phyloP scores from a whole-genome alignment of 2,113 vertebrate species.

The Nesoenas mayeri region DNA sequence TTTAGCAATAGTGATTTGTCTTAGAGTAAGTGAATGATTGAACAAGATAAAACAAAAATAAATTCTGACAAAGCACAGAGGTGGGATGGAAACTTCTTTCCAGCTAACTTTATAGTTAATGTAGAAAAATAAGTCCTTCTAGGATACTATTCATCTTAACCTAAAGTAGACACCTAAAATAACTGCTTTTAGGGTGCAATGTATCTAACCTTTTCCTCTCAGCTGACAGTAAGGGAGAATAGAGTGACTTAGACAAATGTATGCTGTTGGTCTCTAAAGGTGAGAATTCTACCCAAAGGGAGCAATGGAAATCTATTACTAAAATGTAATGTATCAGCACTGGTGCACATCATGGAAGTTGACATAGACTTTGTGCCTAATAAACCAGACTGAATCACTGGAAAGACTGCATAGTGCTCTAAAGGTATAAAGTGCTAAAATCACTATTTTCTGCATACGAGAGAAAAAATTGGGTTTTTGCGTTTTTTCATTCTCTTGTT shows the following conservation, averaged over 20 bases:
- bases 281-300: neutral
- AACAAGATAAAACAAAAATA: neutral
- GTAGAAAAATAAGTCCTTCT: neutral
- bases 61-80: neutral
- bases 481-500: neutral
- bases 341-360: neutral
- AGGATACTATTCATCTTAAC: neutral
- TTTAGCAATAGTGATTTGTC: neutral
- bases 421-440: neutral
- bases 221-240: neutral
- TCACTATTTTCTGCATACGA: neutral
- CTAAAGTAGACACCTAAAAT: neutral
- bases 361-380: neutral
- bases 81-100: neutral
- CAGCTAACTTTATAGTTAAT: neutral
- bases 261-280: neutral
- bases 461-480: neutral
- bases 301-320: neutral
- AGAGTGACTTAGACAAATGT: neutral
- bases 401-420: neutral
- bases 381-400: neutral
- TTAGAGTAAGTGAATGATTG: neutral
- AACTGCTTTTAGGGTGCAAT: neutral
- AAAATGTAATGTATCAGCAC: neutral
- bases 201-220: neutral